These are phyloP conservation scores for Dorcus parallelipipedus DNA, from an alignment of 2,888 invertebrate species.

Conservation along the genomic window DNA sequence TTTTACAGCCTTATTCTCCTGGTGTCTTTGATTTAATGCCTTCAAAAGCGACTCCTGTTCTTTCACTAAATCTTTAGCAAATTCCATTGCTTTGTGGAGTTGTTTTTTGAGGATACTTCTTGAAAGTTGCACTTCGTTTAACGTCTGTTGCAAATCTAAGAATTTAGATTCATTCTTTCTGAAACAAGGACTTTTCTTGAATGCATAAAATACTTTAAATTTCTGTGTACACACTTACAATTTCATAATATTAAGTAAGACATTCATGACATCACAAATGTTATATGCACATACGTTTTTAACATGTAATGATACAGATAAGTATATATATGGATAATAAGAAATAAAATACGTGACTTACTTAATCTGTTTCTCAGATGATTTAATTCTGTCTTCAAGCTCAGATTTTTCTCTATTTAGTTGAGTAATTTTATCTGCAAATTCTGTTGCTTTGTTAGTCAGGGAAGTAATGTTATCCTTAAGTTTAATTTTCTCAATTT, in stretches of 20 bases:
- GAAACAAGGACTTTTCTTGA: neutral
- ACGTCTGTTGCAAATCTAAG: slow-evolving; percentile 48
- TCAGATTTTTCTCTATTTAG: slow-evolving; percentile 50
- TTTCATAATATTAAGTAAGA: too few relatives aligned
- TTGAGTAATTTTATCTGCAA: slow-evolving; percentile 51
- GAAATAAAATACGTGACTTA: slow-evolving; percentile 24
- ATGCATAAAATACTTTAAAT: neutral
- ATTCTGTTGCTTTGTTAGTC: slow-evolving; percentile 47
- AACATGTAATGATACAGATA: neutral
- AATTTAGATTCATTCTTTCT: slow-evolving; percentile 51
- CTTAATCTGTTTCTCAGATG: slow-evolving; percentile 53
- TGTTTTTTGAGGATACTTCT: slow-evolving; percentile 53
- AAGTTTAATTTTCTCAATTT: slow-evolving; percentile 63
- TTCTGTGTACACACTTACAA: neutral
- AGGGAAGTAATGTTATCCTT: slow-evolving; percentile 53
- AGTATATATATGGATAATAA: neutral
- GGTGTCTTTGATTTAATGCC: slow-evolving; percentile 43
- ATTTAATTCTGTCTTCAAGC: slow-evolving; percentile 53
- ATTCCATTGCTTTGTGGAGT: slow-evolving; percentile 52
- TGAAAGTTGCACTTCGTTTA: slow-evolving; percentile 51
- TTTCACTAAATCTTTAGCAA: slow-evolving; percentile 53
- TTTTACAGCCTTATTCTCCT: slow-evolving; percentile 46
- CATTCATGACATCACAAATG: neutral
- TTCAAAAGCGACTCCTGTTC: slow-evolving; percentile 53
- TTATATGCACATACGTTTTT: too few relatives aligned